Base-by-base conservation (phyloP, 2,113 vertebrate genomes). In the Zonotrichia leucophrys region DNA sequence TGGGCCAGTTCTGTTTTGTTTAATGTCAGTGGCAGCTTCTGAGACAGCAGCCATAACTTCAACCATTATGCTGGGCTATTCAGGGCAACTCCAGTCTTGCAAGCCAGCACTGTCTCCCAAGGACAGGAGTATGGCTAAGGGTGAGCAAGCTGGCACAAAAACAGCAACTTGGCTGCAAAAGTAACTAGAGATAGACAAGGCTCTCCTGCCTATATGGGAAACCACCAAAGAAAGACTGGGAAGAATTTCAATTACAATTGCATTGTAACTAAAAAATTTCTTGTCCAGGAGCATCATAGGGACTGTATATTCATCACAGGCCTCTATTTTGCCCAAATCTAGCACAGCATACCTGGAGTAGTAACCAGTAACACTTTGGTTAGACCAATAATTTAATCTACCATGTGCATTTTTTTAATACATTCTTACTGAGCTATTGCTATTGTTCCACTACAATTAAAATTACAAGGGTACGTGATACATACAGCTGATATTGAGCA, bases 1-100 rank as follows among this genome's bases (percentile, higher is more conserved):
- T 67, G 35, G 59, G 81, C 47, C 35, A 87, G 4, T 49, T 94
- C 75, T 76, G 10, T 39, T 94, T 63, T 30, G 1, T 67, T 79
- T 94, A 68, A 90, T 62, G 83, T 87, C 89, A 94, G 33, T 79
- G 80, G 89, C 52, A 87, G 66, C 46, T 69, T 84, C 66, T 39
- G 27, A 77, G 92, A 86, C 21, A 87, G 84, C 46, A 86, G 59
- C 50, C 28, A 8, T 44, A 90, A 83, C 53, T 66, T 64, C 87
- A 83, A n/a, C 37, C 74, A 67, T 58, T 95, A 46, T 12, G 19
- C 47, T 85, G 55, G 12, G 35, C 72, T 93, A 58, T 19, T 59
- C 30, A 87, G 78, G 15, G 39, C 52, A 89, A 55, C 46, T 80
- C n/a, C 62, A 39, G 63, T 10, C 63, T 92, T 39, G 50, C 8